Conservation (phyloP, 2,888 invertebrate genomes). For the Tortrix viridana region DNA sequence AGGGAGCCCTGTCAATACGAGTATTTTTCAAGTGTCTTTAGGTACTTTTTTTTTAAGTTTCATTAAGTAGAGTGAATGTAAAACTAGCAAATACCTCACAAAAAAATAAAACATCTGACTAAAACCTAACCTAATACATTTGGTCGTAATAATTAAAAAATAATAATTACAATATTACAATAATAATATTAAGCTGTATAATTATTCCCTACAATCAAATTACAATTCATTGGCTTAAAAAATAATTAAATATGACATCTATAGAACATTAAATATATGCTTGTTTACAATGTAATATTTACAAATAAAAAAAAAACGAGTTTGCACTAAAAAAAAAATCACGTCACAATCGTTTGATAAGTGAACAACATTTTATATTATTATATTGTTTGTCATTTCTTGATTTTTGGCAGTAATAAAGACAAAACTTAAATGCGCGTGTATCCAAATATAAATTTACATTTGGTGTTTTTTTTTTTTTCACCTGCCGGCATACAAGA, state of each 20-base stretch:
- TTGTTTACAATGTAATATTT: constrained; percentile 29
- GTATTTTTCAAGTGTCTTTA: no score
- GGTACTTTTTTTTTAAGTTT: no score
- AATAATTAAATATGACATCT: constrained; percentile 33
- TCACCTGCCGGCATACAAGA: no score
- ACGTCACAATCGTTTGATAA: constrained; percentile 17
- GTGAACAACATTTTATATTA: constrained; percentile 7
- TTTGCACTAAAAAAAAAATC: constrained; percentile 31
- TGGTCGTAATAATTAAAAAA: constrained; percentile 36
- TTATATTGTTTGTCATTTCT: no score
- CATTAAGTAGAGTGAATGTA: neutral
- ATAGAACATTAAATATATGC: constrained; percentile 36
- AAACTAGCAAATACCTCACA: neutral
- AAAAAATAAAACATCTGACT: constrained; percentile 15
- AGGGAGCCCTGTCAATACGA: no score
- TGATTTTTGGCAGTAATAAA: no score
- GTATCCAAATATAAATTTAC: no score
- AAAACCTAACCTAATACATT: constrained; percentile 33
- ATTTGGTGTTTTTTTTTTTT: no score
- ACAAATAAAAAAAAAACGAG: constrained; percentile 21
- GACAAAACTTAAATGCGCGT: no score
- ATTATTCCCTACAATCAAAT: constrained; percentile 12
- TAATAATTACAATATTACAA: constrained; percentile 37
- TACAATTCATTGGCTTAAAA: constrained; percentile 9
- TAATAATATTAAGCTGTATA: constrained; percentile 22